Evolutionary conservation across 2,113 vertebrate species (phyloP), one percentile per base, ranked within the genome.

Genomic region (Oryzias celebensis): DNA sequence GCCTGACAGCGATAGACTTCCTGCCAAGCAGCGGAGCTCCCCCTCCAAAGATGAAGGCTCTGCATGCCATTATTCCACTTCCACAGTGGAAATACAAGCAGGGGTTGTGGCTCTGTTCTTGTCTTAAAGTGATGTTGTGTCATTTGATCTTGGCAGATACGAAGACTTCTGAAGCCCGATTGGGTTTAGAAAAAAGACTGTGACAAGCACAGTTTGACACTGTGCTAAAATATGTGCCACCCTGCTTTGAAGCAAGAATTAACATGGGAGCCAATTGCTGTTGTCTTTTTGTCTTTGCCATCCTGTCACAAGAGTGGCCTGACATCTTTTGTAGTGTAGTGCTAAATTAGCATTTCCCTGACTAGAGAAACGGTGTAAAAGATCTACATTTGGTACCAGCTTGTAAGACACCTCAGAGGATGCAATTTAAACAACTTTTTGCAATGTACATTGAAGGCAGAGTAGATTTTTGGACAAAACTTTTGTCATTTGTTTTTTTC

Each of bases 121-220:
- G 72, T 84, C 84, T 85, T 83, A 87, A 81, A 86, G 84, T 78
- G 81, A 85, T 78, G 72, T 83, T 74, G 64, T 85, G 85, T 88
- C 90, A 90, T 90, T 87, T 84, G 83, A 87, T 88, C 76, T 83
- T 51, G 73, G 78, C 82, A 84, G 83, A 88, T 80, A 55, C 75
- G 63, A 24, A 82, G 81, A 85, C 86, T 87, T 89, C 84, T 79
- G 81, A 88, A 76, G 75, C 68, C 70, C 71, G 79, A 87, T 87
- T 86, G 76, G 73, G 59, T 80, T 67, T 28, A 64, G 81, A 67
- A 58, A 67, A 54, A 65, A 58, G 70, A 44, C 52, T 12, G 61
- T 65, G 75, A 80, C 67, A 67, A 71, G 51, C 52, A 1, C 52
- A 62, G 58, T 85, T 72, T 85, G 82, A 85, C 78, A 67, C 59